These are phyloP conservation scores for Acanthisitta chloris DNA, from an alignment of 2,113 vertebrate species.

Conservation along the genomic window DNA sequence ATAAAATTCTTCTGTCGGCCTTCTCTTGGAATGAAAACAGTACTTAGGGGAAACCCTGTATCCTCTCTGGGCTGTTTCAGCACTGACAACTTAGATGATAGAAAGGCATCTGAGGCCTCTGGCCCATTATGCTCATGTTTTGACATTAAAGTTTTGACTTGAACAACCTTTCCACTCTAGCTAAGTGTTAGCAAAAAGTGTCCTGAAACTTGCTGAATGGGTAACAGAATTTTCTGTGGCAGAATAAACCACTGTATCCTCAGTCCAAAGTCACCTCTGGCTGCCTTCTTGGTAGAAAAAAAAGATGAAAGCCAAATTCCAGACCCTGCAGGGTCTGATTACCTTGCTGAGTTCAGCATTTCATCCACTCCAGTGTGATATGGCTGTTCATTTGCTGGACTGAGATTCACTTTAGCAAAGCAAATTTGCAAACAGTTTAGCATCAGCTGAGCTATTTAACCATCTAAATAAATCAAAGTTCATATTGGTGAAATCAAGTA, in stretches of 20 bases:
- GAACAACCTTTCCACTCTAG: neutral
- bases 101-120: neutral
- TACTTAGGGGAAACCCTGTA: neutral
- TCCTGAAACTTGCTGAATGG: neutral
- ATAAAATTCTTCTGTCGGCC: neutral
- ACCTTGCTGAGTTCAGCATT: neutral
- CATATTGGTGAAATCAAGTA: neutral
- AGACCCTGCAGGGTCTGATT: neutral
- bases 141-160: neutral
- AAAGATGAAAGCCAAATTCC: neutral
- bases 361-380: neutral
- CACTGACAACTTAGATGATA: neutral
- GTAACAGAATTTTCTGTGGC: neutral
- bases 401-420: neutral
- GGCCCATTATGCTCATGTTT: neutral
- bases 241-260: neutral
- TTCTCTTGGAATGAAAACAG: constrained; percentile 4
- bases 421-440: neutral
- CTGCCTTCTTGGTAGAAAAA: neutral
- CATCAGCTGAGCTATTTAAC: neutral
- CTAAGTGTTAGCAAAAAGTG: neutral
- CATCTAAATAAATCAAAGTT: neutral
- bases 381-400: neutral
- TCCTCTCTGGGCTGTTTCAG: neutral
- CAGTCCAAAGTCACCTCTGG: neutral